Evolutionary conservation across 2,797 vertebrate genomes (phyloP), one percentile per base, ranked within the genome.

Genomic region (Halcyon chelicuti): DNA sequence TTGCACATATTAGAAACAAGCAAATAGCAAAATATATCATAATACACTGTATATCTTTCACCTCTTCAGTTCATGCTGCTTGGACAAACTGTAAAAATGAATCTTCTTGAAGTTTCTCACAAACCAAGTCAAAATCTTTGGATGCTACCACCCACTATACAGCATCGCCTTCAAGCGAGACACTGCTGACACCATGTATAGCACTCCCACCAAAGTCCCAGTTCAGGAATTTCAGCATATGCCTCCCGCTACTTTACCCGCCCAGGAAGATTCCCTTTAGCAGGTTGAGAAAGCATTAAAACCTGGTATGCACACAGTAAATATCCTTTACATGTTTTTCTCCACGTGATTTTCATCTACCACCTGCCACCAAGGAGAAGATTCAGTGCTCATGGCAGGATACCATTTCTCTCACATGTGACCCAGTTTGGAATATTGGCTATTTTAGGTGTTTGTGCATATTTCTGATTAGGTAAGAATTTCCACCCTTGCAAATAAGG

Each of bases 311-410:
- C 6, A 22, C 52, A 20, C 14, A 47, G 33, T 21, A 70, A 90
- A 33, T 2, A 7, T 9, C 46, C 23, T 88, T 42, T 23, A 47
- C 12, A 0, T 8, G 15, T 4, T 58, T 58, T 86, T 31, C 37
- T 61, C 39, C 42, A 44, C 0, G 1, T 51, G 14, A 5, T 66
- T 33, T 73, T 88, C 51, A 29, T 42, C 46, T 39, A 40, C 28
- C 13, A 2, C 19, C 67, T 67, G 68, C 42, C 31, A 73, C 12
- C 33, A 63, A 6, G 23, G 16, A 49, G 23, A 25, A 79, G 17
- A 26, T 14, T 54, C 42, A 10, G 2, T 2, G 0, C 37, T 81
- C n/a, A 14, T 0, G 1, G 33, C 17, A 54, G 55, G 35, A n/a
- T 35, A 11, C 20, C 37, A 25, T 52, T 83, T 37, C 35, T 78